phyloP scores from a whole-genome alignment of 2,888 invertebrate species.

The Nemotelus nigrinus region DNA sequence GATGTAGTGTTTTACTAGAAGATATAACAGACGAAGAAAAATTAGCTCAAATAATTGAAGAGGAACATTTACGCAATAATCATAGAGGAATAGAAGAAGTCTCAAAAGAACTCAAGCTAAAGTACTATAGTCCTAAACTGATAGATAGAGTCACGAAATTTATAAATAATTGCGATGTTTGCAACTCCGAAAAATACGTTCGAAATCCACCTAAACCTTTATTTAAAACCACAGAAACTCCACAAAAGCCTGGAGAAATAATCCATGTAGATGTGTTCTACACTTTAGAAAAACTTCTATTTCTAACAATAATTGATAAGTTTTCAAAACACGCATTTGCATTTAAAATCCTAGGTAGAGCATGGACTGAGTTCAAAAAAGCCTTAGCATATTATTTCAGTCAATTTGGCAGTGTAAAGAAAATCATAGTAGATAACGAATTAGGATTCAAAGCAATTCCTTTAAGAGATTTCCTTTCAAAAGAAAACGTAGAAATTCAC shows the following conservation, averaged over 20 bases:
- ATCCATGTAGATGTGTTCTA: constrained; percentile 50
- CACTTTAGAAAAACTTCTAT: background rate
- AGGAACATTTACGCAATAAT: constrained; percentile 45
- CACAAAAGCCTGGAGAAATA: constrained; percentile 51
- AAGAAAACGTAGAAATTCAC: background rate
- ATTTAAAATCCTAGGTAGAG: background rate
- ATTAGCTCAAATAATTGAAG: constrained; percentile 2
- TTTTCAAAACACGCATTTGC: constrained; percentile 1
- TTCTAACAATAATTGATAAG: constrained; percentile 25
- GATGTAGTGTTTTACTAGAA: background rate
- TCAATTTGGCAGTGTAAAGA: background rate
- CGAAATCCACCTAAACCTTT: constrained; percentile 35
- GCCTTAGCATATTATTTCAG: background rate
- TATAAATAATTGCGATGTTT: constrained; percentile 31
- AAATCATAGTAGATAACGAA: constrained; percentile 16
- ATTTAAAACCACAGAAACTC: constrained; percentile 50
- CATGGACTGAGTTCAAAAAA: background rate
- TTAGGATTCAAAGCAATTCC: background rate
- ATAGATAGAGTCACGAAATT: background rate
- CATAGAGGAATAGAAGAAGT: constrained; percentile 28
- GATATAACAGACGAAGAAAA: constrained; percentile 7
- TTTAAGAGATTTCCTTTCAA: background rate
- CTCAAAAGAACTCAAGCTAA: background rate
- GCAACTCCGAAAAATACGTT: constrained; percentile 8
- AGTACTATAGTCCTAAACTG: background rate